Evolutionary conservation across 2,113 vertebrate genomes (phyloP), one percentile per base, ranked within the genome.

Genomic region (Crotalus horridus): DNA sequence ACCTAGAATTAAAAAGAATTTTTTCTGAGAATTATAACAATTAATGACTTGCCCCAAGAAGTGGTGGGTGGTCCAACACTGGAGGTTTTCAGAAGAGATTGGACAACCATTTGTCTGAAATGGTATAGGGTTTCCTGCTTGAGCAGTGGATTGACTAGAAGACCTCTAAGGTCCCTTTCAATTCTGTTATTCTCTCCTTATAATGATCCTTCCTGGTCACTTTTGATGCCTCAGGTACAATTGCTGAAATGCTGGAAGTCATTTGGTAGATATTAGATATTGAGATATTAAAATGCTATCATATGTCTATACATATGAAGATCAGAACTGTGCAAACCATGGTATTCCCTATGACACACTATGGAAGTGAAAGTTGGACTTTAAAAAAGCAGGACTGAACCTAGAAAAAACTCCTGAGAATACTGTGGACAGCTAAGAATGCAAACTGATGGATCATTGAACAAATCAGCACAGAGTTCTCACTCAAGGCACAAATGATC

Each of bases 161-260:
- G 61, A 64, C 61, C 11, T 64, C 11, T 1, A 64, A 64, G 4
- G 11, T n/a, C 61, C 0, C 26, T 64, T 64, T 26, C 26, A 26
- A 64, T 4, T 64, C 29, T n/a, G 4, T 64, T 64, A 64, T 64
- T 64, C 10, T 74, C 13, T 33, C n/a, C 64, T 64, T 64, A 69
- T 29, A 69, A 95, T 95, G 94, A 95, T 95, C 94, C 92, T 96
- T 95, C 94, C 94, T 95, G 95, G 94, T 88, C 23, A 92, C 59
- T 95, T 94, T 81, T 87, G 74, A 81, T 88, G 96, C 96, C 93
- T 95, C 26, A 95, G 95, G 96, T 95, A 94, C 86, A 94, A 39
- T 61, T 95, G 94, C 93, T 96, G 94, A 94, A 95, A 90, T 91
- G 95, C 93, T 91, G 95, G 93, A 92, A 95, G 91, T 12, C 29